Evolutionary conservation across 1,140 invertebrate species (phyloP), one percentile per base, ranked within the genome.

Genomic region (Musca vetustissima): DNA sequence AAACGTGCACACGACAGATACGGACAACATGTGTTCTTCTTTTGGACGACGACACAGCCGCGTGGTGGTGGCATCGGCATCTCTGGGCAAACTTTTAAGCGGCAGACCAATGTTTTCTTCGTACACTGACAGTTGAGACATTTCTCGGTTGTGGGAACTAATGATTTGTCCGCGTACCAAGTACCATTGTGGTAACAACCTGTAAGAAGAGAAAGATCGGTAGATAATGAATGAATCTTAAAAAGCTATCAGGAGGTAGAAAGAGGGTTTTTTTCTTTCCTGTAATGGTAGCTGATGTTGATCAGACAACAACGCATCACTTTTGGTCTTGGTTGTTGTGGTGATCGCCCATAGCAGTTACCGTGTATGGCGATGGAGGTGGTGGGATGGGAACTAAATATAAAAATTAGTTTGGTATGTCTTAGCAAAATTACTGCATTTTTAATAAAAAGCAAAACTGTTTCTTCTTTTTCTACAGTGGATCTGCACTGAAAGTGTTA

Each of bases 91-190:
- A 93, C 88, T 52, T 91, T 86, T 61, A 93, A 84, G 67, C 90
- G 88, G 82, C 93, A 95, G 47, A 92, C 85, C 32, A 94, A 83
- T 13, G 89, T 88, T 64, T 89, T 89, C 3, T 87, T 86, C 22
- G 83, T 85, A 81, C 93, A 94, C 69, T 87, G 87, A 82, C 93
- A 95, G 69, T 87, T 87, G 28, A 95, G 83, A 78, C 93, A 95
- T 14, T 91, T 89, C 76, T 93, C 91, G 36, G 86, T 83, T 55
- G 91, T 92, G 68, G 82, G 75, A 68, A 94, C 90, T 50, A 84
- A 73, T 14, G 84, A 82, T 49, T 88, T 89, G 75, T 89, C 88
- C n/a, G 85, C 83, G 76, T 87, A 88, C 78, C 85, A 87, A 48
- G 85, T 86, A 24, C 87, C 87, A 73, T 89, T 88, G 77, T 90